These are phyloP conservation scores for Brenthis hecate DNA, from an alignment of 2,888 invertebrate species.

Conservation along the genomic window DNA sequence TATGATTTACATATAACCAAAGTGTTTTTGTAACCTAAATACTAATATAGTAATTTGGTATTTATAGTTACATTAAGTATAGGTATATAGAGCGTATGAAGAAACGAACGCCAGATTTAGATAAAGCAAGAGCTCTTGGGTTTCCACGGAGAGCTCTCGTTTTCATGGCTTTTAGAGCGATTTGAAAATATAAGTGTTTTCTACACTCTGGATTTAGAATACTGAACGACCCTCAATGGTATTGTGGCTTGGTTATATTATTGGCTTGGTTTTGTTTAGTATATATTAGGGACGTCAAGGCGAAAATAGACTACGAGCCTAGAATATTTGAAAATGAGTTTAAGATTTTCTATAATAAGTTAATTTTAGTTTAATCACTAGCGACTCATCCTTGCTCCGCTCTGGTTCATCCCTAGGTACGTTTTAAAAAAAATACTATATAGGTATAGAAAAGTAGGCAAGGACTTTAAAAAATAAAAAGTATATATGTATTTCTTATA, in stretches of 20 bases:
- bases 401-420: too few species aligned
- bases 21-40: background rate
- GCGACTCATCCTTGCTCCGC: too few species aligned
- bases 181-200: conserved; percentile 22
- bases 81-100: conserved; percentile 6
- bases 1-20: background rate
- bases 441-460: too few species aligned
- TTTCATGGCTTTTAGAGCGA: conserved; percentile 21
- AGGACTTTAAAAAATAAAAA: too few species aligned
- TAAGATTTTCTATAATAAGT: too few species aligned
- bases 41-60: conserved; percentile 8
- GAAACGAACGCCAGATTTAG: conserved; percentile 21
- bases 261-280: too few species aligned
- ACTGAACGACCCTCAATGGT: conserved; percentile 6
- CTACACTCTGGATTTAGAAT: conserved; percentile 20
- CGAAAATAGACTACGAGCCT: too few species aligned
- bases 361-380: too few species aligned
- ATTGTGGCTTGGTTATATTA: background rate
- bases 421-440: too few species aligned
- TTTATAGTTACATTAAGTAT: conserved; percentile 5
- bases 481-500: too few species aligned
- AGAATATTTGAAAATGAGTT: too few species aligned
- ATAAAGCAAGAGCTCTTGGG: conserved; percentile 27
- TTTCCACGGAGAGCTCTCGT: conserved; percentile 19
- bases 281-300: too few species aligned